Base-by-base conservation (phyloP, 2,888 invertebrate genomes). In the Dolichopus griseipennis region DNA sequence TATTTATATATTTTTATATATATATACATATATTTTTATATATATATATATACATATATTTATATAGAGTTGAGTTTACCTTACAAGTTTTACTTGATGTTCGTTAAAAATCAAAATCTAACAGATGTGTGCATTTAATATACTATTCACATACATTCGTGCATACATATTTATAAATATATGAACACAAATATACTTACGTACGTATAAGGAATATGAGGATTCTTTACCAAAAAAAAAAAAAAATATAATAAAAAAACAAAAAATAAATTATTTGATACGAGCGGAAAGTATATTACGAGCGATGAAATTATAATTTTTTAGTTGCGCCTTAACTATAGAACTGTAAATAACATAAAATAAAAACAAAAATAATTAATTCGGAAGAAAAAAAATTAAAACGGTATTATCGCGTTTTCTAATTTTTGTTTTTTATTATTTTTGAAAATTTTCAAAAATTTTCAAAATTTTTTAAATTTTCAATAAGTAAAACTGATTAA, bases 81-180 rank as follows among this genome's bases (percentile, higher is more conserved):
- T 52, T 15, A 52, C 8, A 41, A 15, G 9, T 41, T 52, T 52
- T 52, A 52, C 52, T 52, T 37, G 18, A 52, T 52, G 18, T 52
- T 52, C 52, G 52, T 52, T 52, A 52, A 52, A 52, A 52, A 52
- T 52, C 52, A 52, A 52, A 52, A 52, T 52, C 52, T 52, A 52
- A 52, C 52, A 52, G 52, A 52, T 52, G 52, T 52, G 52, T 18
- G 52, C 52, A 52, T 52, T 52, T 52, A 52, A 52, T 52, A 52
- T 52, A 52, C 52, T 52, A 9, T 9, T 15, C 9, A 15, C 15
- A 52, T 52, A n/a, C 12, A 37, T 52, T n/a, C n/a, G n/a, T n/a
- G 4, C 15, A n/a, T 52, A 52, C 18, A 37, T 37, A 37, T 37
- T 10, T 37, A 37, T 37, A 37, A 7, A 2, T 37, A n/a, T 18